Conservation (phyloP, 2,797 vertebrate species). For the Enteromius thamalakanensis region DNA sequence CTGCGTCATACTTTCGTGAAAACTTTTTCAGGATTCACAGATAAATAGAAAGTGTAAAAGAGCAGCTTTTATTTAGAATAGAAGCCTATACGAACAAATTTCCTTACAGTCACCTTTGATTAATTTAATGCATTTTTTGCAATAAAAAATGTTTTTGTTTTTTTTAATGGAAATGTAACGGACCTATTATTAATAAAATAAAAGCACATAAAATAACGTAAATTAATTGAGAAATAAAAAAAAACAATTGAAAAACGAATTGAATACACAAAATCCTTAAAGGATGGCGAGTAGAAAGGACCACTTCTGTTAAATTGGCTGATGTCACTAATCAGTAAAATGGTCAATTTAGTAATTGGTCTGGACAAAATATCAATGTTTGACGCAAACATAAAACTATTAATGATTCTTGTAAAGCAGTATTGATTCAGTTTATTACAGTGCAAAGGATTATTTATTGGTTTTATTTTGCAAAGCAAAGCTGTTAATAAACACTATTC, state of each 20-base stretch:
- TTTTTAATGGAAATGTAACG: neutral
- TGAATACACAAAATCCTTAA: neutral
- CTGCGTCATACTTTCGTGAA: neutral
- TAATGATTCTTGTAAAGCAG: neutral
- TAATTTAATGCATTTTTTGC: neutral
- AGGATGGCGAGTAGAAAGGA: neutral
- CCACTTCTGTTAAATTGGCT: neutral
- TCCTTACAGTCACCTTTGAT: neutral
- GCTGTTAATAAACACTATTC: constrained; percentile 19
- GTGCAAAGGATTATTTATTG: constrained; percentile 12
- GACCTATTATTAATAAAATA: neutral
- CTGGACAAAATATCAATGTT: constrained; percentile 17
- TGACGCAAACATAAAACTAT: neutral
- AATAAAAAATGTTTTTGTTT: neutral
- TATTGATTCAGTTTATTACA: constrained; percentile 23
- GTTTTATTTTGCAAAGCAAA: constrained; percentile 24
- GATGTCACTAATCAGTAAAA: neutral
- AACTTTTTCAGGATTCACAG: neutral
- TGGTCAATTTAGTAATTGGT: neutral
- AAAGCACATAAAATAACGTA: neutral
- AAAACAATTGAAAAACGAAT: neutral
- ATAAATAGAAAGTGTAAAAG: neutral
- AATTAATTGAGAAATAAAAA: neutral
- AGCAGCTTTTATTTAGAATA: neutral
- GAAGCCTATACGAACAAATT: neutral